Evolutionary conservation across 2,797 vertebrate genomes (phyloP), one percentile per base, ranked within the genome.

Genomic region (Sylvia borin): DNA sequence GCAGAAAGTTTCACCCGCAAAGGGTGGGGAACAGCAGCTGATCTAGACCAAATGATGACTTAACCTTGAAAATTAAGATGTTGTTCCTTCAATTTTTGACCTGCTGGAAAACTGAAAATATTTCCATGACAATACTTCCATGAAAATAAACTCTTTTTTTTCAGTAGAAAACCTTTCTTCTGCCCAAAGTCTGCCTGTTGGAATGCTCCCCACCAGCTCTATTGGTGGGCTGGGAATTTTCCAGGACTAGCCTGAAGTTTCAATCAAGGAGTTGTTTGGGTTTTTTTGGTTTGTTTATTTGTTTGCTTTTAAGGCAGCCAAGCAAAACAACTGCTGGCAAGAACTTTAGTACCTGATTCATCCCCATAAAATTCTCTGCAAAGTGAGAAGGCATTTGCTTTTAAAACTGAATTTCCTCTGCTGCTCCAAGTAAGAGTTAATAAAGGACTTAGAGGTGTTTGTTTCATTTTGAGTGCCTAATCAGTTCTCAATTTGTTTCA

Each of bases 11-110:
- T 93, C 70, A 55, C 43, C 70, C 83, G 1, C 58, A 51, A 32
- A 78, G 93, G 94, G 92, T 86, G 95, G 92, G 88, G 96, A 95
- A 32, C 36, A 95, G 73, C 88, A 90, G 79, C 58, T 93, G 95
- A 93, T 90, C 22, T 13, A 34, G 51, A 86, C 85, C 70, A 71
- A 96, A 68, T 1, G 54, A 93, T 95, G 93, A 94, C 73, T 93
- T 95, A 74, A 93, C 79, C 76, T 92, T 75, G 88, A 78, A 91
- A 84, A 95, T 88, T 47, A 78, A 93, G 82, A 73, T 0, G 3
- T 60, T 3, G 0, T 81, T 90, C 76, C 60, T 73, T 86, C 40
- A 17, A 3, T 38, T 87, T 78, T 83, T 57, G 20, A 53, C 31
- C 31, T 78, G 20, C 43, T 84, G 75, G n/a, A 88, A 84, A 91